A percentile compares a stretch with the other conserved stretches of the same genome.
phyloP scores from a whole-genome alignment of 2,797 vertebrate genomes.

The Pristis pectinata region DNA sequence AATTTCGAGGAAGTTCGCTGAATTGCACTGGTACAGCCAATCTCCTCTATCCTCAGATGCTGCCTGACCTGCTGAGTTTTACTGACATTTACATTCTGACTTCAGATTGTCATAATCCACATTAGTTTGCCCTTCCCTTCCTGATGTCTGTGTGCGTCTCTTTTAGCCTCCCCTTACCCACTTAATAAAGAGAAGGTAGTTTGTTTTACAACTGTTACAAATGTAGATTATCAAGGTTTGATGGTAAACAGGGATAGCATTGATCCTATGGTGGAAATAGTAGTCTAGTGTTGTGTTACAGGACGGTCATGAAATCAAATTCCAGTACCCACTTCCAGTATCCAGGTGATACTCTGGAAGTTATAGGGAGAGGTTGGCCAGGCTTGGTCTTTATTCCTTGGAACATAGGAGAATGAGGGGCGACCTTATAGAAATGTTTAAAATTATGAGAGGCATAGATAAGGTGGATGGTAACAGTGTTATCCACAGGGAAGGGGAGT shows the following conservation, averaged over 20 bases:
- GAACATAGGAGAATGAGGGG: too few species aligned
- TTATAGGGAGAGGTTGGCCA: too few species aligned
- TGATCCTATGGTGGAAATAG: background rate
- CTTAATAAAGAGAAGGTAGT: background rate
- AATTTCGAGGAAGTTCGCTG: background rate
- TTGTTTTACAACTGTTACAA: background rate
- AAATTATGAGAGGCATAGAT: too few species aligned
- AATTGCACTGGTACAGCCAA: background rate
- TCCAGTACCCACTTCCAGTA: too few species aligned
- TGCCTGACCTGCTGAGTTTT: background rate
- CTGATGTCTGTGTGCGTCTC: too few species aligned
- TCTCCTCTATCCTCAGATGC: background rate
- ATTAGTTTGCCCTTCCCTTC: too few species aligned
- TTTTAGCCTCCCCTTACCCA: too few species aligned
- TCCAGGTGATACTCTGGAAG: too few species aligned
- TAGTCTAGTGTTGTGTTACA: background rate
- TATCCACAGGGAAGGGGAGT: too few species aligned
- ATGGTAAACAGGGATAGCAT: background rate
- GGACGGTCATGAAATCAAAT: background rate
- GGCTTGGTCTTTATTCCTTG: too few species aligned
- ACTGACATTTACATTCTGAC: background rate
- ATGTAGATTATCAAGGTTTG: background rate
- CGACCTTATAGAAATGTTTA: too few species aligned
- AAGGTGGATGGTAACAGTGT: too few species aligned
- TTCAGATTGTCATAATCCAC: background rate